phyloP scores from a whole-genome alignment of 2,113 vertebrate genomes.

The Danionella cerebrum region DNA sequence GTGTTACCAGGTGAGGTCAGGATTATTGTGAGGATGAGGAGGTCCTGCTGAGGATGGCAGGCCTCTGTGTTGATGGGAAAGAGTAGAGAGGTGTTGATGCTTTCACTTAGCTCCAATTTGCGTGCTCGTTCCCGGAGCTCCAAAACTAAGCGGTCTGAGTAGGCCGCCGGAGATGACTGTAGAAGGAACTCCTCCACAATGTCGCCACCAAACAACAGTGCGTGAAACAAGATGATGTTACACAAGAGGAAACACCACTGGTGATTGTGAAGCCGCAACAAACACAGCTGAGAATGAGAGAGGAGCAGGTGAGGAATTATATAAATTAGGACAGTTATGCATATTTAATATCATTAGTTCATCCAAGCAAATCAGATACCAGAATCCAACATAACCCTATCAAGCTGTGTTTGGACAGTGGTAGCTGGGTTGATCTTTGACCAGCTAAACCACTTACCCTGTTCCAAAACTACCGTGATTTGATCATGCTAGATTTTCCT shows the following conservation, averaged over 20 bases:
- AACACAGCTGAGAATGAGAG: slow-evolving; percentile 53
- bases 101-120: slow-evolving; percentile 64
- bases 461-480: too few relatives aligned
- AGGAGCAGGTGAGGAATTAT: too few relatives aligned
- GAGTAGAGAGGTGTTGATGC: slow-evolving; percentile 65
- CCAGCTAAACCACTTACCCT: too few relatives aligned
- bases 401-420: too few relatives aligned
- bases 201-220: slow-evolving; percentile 82
- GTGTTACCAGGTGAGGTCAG: slow-evolving; percentile 70
- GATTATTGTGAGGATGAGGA: slow-evolving; percentile 76
- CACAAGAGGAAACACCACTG: slow-evolving; percentile 91
- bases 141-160: slow-evolving; percentile 63
- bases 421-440: too few relatives aligned
- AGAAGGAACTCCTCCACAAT: slow-evolving; percentile 86
- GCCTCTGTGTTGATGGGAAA: slow-evolving; percentile 50
- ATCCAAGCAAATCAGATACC: too few relatives aligned
- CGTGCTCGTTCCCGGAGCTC: slow-evolving; percentile 74
- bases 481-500: too few relatives aligned
- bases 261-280: slow-evolving; percentile 78
- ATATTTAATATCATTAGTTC: too few relatives aligned
- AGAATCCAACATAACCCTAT: too few relatives aligned
- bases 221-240: slow-evolving; percentile 78
- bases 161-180: slow-evolving; percentile 66
- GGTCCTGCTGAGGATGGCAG: slow-evolving; percentile 55
- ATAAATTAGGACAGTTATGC: too few relatives aligned